Base-by-base conservation (phyloP, 2,888 invertebrate genomes). In the Zaprionus lineosus region DNA sequence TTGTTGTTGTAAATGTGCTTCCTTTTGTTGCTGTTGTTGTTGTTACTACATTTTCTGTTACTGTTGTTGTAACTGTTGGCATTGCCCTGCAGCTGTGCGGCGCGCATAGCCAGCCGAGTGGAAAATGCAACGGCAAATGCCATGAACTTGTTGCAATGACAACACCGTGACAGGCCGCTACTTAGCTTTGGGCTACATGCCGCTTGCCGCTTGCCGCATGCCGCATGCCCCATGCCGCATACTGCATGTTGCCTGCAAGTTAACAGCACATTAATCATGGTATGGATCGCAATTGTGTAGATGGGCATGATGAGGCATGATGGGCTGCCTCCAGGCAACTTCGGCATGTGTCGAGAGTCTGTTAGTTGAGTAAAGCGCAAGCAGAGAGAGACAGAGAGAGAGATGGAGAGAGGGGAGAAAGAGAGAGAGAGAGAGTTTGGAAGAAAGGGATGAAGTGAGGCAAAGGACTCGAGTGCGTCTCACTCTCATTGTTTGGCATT, bases 131-230 rank as follows among this genome's bases (percentile, higher is more conserved):
- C 58, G 63, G 51, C 64, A 72, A 66, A 69, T 63, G 66, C 76
- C 75, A 52, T 78, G 84, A 82, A 84, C 78, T 84, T 84, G 79
- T 47, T 66, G 65, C 77, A 74, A 67, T 67, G 74, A 75, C 76
- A 67, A 58, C 59, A 67, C 48, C 55, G 48, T 57, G 66, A 67
- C 81, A 65, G 61, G 60, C 73, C 55, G 57, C 58, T 61, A 67
- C 68, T 62, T 61, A 50, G 73, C 67, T 56, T 67, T 62, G 48
- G 72, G 77, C 69, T 52, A 31, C 37, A 24, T 44, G 53, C 26
- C 31, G 40, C 37, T 36, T 34, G 52, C 16, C 40, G 41, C 36
- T 9, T 31, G 47, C 37, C 21, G 37, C 50, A 55, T 65, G 65
- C 43, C 44, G 52, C 39, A 58, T 46, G 50, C 18, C 15, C 34